Evolutionary conservation across 2,113 vertebrate species (phyloP), one percentile per base, ranked within the genome.

Genomic region (Stictonetta naevosa): DNA sequence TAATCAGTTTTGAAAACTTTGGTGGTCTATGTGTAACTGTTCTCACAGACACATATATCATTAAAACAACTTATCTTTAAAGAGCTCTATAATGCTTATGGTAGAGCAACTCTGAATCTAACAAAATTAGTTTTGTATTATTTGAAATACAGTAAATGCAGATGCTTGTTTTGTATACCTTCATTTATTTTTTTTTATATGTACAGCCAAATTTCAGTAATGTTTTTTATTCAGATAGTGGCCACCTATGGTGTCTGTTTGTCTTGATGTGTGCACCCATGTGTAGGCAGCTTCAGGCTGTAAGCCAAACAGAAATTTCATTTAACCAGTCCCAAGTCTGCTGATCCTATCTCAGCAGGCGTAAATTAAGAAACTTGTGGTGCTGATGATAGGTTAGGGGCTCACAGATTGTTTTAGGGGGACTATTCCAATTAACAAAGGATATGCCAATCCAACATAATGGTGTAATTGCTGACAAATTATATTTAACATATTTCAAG

Each of bases 351-450:
- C 94, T 96, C 95, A 97, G 93, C 94, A 97, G 96, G 97, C 96
- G 96, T 92, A 97, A 98, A 98, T 97, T 96, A 96, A 93, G 92
- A 77, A 89, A 93, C 71, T 86, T 50, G 71, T 86, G 74, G 92
- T 92, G 90, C 5, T 89, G 91, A 60, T 93, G 93, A 83, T 92
- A 96, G 97, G 91, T 97, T 93, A 87, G 73, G 56, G 59, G 68
- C 91, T 98, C 81, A 75, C 94, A 96, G 97, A 97, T 97, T 98
- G 93, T 93, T 71, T 86, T 67, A 75, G 82, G 56, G 56, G 58
- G 58, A 86, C 84, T 96, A 52, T 77, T 97, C 85, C 97, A 97
- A 98, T 98, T 98, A 98, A 96, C 96, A 97, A 91, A 95, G 94
- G 89, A 91, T 88, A 86, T 60, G 79, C 81, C 95, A 96, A 98